Evolutionary conservation across 2,113 vertebrate genomes (phyloP), one percentile per base, ranked within the genome.

Genomic region (Phalacrocorax brasilianus): DNA sequence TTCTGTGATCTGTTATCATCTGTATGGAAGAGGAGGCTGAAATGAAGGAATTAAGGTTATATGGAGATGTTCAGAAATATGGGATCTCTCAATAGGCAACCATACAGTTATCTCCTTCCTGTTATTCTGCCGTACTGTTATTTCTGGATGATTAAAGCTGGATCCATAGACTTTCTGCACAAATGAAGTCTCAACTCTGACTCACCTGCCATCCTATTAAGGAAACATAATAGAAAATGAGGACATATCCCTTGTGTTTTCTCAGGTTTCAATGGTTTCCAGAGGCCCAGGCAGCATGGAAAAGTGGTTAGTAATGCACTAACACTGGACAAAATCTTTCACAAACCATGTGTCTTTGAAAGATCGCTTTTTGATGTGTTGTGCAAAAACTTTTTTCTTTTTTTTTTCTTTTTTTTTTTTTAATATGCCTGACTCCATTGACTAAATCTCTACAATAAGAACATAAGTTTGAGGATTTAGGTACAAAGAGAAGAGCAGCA

Each of bases 211-310:
- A 75, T 95, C 86, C 78, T 89, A 85, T 92, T 95, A 95, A 89
- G 84, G 91, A 96, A 85, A 75, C 73, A 65, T 63, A 94, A 92
- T 82, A 95, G 94, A 95, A 92, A 94, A 93, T 79, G 58, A 89
- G 84, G 81, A 89, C 62, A 52, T 95, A 62, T 91, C 95, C 58
- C 81, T 1, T 71, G 84, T 82, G 94, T 95, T 95, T 94, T 95
- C 95, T 97, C 27, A 40, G n/a, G n/a, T 96, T 96, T 85, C 91
- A 89, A 12, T 88, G 95, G 83, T 93, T 97, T 97, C 85, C 86
- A 95, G 87, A 83, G 86, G 45, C 74, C 40, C n/a, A 91, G 62
- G 45, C 84, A 95, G 91, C 62, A 92, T 71, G 89, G 92, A 95
- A 91, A 91, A 95, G 38, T 87, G 81, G 84, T 97, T 97, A 95